Evolutionary conservation across 2,797 vertebrate genomes (phyloP).

Genomic region (Euthynnus affinis): DNA sequence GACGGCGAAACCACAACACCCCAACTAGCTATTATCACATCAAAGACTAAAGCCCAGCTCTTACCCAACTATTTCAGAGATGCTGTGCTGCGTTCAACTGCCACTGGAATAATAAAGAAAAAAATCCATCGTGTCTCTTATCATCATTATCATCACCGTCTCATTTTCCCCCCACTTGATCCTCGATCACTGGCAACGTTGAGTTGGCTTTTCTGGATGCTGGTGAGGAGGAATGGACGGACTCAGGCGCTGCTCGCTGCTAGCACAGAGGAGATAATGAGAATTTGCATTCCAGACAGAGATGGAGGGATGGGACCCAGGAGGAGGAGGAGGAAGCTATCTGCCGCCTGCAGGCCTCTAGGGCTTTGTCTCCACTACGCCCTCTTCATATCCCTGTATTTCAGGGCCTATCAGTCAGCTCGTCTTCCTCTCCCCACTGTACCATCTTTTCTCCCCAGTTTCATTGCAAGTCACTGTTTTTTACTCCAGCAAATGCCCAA

Average conservation of each 20-base stretch:
- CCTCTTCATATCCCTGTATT: constrained; percentile 46
- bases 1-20: constrained; percentile 73
- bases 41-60: constrained; percentile 70
- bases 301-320: constrained; percentile 54
- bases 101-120: constrained; percentile 64
- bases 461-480: constrained; percentile 41
- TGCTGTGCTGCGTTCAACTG: constrained; percentile 54
- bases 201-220: constrained; percentile 27
- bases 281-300: constrained; percentile 74
- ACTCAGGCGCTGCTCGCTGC: constrained; percentile 3
- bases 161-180: constrained; percentile 38
- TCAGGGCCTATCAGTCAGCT: constrained; percentile 51
- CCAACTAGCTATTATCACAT: constrained; percentile 80
- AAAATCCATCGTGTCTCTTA: constrained; percentile 51
- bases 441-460: constrained; percentile 15
- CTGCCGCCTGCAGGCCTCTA: constrained; percentile 66
- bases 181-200: constrained; percentile 25
- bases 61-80: constrained; percentile 68
- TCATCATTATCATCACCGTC: constrained; percentile 54
- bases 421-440: constrained; percentile 25
- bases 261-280: constrained; percentile 54
- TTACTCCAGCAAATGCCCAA: constrained; percentile 17
- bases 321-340: constrained; percentile 65
- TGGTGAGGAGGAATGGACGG: constrained; percentile 30
- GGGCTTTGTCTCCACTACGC: constrained; percentile 62